Conservation (phyloP, 1,140 invertebrate genomes). For the Cotesia glomerata region DNA sequence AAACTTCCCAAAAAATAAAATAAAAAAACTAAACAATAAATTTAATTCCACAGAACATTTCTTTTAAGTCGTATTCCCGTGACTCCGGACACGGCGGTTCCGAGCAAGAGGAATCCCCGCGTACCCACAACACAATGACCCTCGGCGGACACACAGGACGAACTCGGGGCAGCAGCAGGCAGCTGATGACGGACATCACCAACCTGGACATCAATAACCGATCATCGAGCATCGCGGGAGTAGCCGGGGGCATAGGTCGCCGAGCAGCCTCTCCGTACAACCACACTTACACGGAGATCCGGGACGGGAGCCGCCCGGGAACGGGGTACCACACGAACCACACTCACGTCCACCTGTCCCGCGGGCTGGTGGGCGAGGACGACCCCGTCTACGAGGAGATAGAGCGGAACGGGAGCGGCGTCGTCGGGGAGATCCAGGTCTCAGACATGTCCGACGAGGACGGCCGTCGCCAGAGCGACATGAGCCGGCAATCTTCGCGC, state of each 20-base stretch:
- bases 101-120: constrained; percentile 70
- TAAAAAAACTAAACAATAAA: constrained; percentile 2
- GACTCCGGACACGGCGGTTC: constrained; percentile 71
- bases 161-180: constrained; percentile 28
- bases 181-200: constrained; percentile 45
- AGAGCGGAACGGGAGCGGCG: constrained; percentile 65
- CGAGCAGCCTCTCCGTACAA: constrained; percentile 66
- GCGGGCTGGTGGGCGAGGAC: constrained; percentile 63
- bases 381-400: constrained; percentile 86
- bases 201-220: constrained; percentile 42
- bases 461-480: constrained; percentile 77
- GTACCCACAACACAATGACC: constrained; percentile 64
- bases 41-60: constrained; percentile 70
- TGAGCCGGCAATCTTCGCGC: constrained; percentile 76
- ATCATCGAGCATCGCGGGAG: constrained; percentile 20
- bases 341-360: constrained; percentile 44
- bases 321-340: constrained; percentile 30
- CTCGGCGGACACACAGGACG: constrained; percentile 51
- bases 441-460: constrained; percentile 82
- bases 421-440: constrained; percentile 70
- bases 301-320: constrained; percentile 60
- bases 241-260: constrained; percentile 38
- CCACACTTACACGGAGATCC: constrained; percentile 72
- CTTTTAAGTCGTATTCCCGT: constrained; percentile 73
- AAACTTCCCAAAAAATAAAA: not conserved